Evolutionary conservation across 2,888 invertebrate genomes (phyloP).

Genomic region (Oscheius sp.): DNA sequence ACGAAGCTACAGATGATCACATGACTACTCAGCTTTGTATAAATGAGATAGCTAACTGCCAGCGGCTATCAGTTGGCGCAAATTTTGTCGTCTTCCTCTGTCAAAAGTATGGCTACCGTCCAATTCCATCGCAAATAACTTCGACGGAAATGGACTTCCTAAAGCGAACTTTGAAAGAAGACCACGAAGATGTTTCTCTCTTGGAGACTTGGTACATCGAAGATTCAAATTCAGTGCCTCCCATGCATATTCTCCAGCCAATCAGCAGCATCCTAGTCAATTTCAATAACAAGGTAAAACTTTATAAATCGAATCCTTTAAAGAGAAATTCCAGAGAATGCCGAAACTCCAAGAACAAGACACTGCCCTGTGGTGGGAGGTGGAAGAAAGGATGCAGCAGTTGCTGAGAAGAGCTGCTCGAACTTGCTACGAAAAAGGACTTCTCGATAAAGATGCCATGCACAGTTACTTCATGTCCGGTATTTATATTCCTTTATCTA

Average conservation of each 20-base stretch:
- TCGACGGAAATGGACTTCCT: constrained; percentile 88
- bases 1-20: constrained; percentile 98
- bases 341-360: constrained; percentile 94
- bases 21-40: constrained; percentile 98
- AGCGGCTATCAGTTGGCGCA: constrained; percentile 94
- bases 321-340: constrained; percentile 80
- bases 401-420: constrained; percentile 86
- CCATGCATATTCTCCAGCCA: constrained; percentile 91
- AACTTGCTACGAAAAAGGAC: constrained; percentile 83
- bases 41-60: constrained; percentile 96
- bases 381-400: constrained; percentile 91
- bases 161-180: constrained; percentile 79
- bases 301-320: no score
- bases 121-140: constrained; percentile 92
- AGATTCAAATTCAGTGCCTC: constrained; percentile 93
- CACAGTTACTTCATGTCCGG: constrained; percentile 99
- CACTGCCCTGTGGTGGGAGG: constrained; percentile 97
- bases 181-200: constrained; percentile 53
- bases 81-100: constrained; percentile 97
- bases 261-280: constrained; percentile 95
- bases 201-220: constrained; percentile 79
- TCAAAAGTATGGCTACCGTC: constrained; percentile 97
- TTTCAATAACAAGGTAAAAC: constrained; percentile 91
- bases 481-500: constrained; percentile 73
- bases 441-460: constrained; percentile 89